phyloP scores from a whole-genome alignment of 1,140 invertebrate species.

The Patella vulgata region DNA sequence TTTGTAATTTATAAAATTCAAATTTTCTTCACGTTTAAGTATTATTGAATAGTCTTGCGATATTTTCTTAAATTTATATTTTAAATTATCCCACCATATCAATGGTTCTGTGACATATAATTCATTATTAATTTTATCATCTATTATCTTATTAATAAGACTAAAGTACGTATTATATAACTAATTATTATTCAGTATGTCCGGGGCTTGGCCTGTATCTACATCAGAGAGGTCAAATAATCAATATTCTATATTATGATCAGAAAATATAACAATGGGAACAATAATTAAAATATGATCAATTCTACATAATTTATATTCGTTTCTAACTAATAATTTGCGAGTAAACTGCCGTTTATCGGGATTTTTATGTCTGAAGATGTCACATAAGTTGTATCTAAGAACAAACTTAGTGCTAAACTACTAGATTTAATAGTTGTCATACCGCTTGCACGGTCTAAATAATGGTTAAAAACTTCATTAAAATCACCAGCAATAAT shows the following conservation, averaged over 20 bases:
- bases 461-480: too few relatives aligned
- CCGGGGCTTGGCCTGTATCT: constrained; percentile 5
- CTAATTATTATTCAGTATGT: constrained; percentile 8
- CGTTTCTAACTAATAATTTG: too few relatives aligned
- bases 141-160: constrained; percentile 7
- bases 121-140: neutral
- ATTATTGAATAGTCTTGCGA: neutral
- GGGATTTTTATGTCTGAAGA: too few relatives aligned
- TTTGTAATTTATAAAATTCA: constrained; percentile 4
- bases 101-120: constrained; percentile 7
- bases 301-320: too few relatives aligned
- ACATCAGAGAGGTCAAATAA: constrained; percentile 1
- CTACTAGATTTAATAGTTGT: too few relatives aligned
- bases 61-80: constrained; percentile 12
- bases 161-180: neutral
- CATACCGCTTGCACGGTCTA: too few relatives aligned
- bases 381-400: too few relatives aligned
- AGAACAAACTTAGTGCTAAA: too few relatives aligned
- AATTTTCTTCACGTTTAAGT: neutral
- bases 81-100: constrained; percentile 25
- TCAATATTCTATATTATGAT: constrained; percentile 3
- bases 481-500: too few relatives aligned
- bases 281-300: too few relatives aligned
- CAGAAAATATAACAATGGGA: neutral
- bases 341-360: too few relatives aligned